Percentiles rank a stretch among this genome's conserved stretches.
Evolutionary conservation across 2,888 invertebrate species (phyloP).

Genomic region (Camponotus fellah): DNA sequence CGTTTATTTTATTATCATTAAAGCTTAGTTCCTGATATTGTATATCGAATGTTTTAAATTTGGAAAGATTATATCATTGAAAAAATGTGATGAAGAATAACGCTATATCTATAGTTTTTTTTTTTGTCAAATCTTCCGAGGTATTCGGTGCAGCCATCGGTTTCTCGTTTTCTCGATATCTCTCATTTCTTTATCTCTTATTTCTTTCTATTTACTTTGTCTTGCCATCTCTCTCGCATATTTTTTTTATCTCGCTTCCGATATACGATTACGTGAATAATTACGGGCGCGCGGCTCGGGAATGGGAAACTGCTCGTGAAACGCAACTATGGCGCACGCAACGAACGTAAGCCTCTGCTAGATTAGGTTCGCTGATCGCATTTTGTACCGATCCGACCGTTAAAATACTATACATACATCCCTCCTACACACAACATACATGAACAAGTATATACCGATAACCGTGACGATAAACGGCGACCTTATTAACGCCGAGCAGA

Average conservation of each 20-base stretch:
- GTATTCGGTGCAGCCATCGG: background rate
- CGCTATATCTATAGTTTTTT: background rate
- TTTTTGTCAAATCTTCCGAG: conserved; percentile 13
- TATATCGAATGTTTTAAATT: background rate
- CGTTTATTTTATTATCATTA: background rate
- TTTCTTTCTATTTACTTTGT: conserved; percentile 5
- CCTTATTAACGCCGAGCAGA: conserved; percentile 37
- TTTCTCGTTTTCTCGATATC: conserved; percentile 6
- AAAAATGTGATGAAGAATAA: background rate
- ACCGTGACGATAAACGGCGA: conserved; percentile 47
- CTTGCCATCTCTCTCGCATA: conserved; percentile 4
- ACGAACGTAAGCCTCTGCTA: conserved; percentile 51
- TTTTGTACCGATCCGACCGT: conserved; percentile 48
- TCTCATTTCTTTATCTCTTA: background rate
- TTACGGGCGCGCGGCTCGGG: conserved; percentile 62
- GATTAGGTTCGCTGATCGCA: conserved; percentile 54
- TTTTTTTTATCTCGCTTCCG: conserved; percentile 49
- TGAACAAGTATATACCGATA: conserved; percentile 47
- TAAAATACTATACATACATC: conserved; percentile 26
- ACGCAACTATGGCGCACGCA: conserved; percentile 51
- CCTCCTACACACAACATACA: background rate
- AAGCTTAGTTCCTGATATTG: background rate
- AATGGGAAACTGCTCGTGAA: conserved; percentile 32
- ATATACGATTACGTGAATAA: conserved; percentile 62
- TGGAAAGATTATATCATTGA: background rate